Base-by-base conservation (phyloP, 92 coral and sea anemone species). In the Palythoa grandiflora region DNA sequence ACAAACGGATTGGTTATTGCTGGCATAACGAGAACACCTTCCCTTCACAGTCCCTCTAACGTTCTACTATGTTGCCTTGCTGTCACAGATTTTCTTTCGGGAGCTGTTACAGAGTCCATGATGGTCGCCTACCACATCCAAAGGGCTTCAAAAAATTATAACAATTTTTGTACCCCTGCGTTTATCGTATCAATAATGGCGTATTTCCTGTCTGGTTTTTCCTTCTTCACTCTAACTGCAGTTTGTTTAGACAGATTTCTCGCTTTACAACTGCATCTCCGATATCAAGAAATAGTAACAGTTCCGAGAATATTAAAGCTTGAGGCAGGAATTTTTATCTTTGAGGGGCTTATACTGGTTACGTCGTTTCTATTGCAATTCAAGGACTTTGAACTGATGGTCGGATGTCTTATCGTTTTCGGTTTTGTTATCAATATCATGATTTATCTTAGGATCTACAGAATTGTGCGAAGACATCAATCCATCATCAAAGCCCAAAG, bases 371-470 rank as follows among this genome's bases (percentile, higher is more conserved):
- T 78, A 12, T 50, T 68, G 52, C 21, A 37, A 47, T 78, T 78
- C 68, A 78, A 36, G 11, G 70, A 78, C 15, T 78, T 78, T 37
- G 83, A 78, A 54, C 60, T 78, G 1, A 55, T 78, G 11, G 70
- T 11, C 48, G 83, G 83, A 2, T 28, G 68, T 55, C 12, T 35
- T 9, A 78, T 78, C 68, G 37, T 78, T 78, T 15, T 55, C 5
- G 83, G 83, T 28, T 28, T 28, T 28, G 28, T 28, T 28, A 28
- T 28, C 28, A 28, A 28, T 28, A 0, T 28, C 28, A 28, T 28
- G 28, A 28, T 28, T 28, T 28, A 28, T 28, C 28, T 28, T 28
- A 28, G 0, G 28, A 28, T 28, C 28, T 28, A 28, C 28, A 11
- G 53, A n/a, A 38, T 47, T 28, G 28, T 28, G 28, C 28, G 28